phyloP scores from a whole-genome alignment of 2,797 vertebrate species.

The Sebastes glaucus region DNA sequence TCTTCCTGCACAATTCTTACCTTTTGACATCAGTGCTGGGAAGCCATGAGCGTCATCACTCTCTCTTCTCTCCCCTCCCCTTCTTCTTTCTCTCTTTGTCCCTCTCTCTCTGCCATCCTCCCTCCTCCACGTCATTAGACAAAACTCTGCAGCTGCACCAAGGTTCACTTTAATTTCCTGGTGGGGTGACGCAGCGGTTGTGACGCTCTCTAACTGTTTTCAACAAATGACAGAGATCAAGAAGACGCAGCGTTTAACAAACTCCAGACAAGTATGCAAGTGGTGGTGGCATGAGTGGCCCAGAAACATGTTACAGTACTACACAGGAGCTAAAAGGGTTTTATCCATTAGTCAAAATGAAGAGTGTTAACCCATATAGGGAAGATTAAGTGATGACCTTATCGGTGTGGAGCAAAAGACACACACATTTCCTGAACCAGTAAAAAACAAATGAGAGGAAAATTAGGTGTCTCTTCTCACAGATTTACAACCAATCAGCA shows the following conservation, averaged over 20 bases:
- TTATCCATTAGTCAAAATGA: conserved; percentile 35
- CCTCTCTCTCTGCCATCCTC: not conserved
- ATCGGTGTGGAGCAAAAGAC: not conserved
- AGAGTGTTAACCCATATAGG: conserved; percentile 3
- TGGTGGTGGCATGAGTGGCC: not conserved
- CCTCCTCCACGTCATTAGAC: conserved; percentile 17
- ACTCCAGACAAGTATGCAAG: not conserved
- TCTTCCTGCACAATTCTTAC: conserved; percentile 5
- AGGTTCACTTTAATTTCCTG: conserved; percentile 61
- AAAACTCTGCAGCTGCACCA: conserved; percentile 44
- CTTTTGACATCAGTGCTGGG: conserved; percentile 35
- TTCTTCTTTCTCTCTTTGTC: not conserved
- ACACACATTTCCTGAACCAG: not conserved
- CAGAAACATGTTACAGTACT: conserved; percentile 6
- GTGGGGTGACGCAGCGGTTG: conserved; percentile 36
- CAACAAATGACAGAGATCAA: conserved; percentile 48
- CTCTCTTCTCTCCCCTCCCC: not conserved
- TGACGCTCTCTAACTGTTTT: conserved; percentile 53
- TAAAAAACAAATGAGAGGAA: not conserved
- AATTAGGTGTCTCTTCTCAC: not conserved
- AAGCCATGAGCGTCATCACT: conserved; percentile 17
- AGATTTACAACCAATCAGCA: not conserved
- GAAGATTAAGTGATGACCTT: conserved; percentile 26
- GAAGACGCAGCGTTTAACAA: not conserved
- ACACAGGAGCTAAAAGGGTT: conserved; percentile 1